Evolutionary conservation across 2,888 invertebrate genomes (phyloP).

Genomic region (Spisula subtruncata): DNA sequence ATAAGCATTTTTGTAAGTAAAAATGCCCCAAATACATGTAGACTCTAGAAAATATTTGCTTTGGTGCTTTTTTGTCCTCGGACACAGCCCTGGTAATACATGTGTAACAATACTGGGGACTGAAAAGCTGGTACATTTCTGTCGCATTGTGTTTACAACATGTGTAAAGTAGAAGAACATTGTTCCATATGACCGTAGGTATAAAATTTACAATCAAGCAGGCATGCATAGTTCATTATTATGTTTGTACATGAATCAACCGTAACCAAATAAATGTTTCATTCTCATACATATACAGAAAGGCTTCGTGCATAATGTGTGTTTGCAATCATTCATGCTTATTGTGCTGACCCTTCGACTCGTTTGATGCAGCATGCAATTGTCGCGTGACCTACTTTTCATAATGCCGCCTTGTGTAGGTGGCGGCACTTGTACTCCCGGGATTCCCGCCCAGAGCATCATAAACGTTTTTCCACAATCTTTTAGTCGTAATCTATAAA

Average conservation of each 20-base stretch:
- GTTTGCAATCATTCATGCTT: slow-evolving; percentile 31
- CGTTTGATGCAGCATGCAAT: slow-evolving; percentile 19
- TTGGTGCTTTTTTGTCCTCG: too few relatives aligned
- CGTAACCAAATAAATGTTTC: neutral
- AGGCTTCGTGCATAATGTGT: slow-evolving; percentile 33
- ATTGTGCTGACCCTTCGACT: slow-evolving; percentile 22
- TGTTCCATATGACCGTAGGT: too few relatives aligned
- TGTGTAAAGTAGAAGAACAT: neutral
- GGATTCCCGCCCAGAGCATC: slow-evolving; percentile 92
- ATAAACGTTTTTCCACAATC: slow-evolving; percentile 93
- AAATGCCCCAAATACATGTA: too few relatives aligned
- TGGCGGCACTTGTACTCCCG: slow-evolving; percentile 92
- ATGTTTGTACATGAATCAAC: neutral
- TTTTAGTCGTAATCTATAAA: slow-evolving; percentile 88
- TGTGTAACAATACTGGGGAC: neutral
- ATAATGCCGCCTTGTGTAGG: slow-evolving; percentile 93
- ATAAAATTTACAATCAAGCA: neutral
- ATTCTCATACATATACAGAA: neutral
- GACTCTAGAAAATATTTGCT: too few relatives aligned
- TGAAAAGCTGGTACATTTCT: neutral
- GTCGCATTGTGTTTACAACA: neutral
- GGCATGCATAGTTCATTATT: neutral
- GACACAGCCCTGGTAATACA: too few relatives aligned
- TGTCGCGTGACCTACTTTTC: slow-evolving; percentile 90
- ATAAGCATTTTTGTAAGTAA: too few relatives aligned